Evolutionary conservation across 2,797 vertebrate genomes (phyloP), one percentile per base, ranked within the genome.

Genomic region (Xenops minutus): DNA sequence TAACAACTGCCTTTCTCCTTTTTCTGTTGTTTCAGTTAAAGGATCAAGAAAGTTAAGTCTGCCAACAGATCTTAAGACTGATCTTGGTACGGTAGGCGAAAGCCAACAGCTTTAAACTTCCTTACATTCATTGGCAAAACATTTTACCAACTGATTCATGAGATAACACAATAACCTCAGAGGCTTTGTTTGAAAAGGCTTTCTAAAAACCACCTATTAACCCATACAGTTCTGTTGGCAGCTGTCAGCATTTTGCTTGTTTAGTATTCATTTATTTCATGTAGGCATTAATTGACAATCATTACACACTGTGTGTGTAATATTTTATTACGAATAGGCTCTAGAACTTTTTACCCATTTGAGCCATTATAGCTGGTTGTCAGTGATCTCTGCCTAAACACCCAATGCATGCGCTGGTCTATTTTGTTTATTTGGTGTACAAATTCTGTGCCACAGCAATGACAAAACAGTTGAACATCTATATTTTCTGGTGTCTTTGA

Each of bases 11-110:
- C 97, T 98, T 98, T 98, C 98, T 98, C 98, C 97, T 98, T 98
- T 99, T 99, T 99, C 98, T 99, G 99, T 99, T 99, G 98, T 99
- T 99, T 98, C 99, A 99, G 99, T 99, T 98, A 99, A 99, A 99
- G 99, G 99, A 98, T 99, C 99, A 98, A 99, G 99, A 99, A 99
- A 99, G 98, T 99, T 99, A 99, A 99, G 99, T 99, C 99, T 99
- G 99, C 99, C 99, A 98, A 99, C 99, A 99, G 99, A 99, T 99
- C 99, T 99, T 99, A 99, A 99, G 98, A 98, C 99, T 99, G 98
- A 99, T 99, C 99, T 99, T 99, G 99, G 99, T 99, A 99, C 98
- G 98, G 99, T 99, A 99, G 99, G 99, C 98, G 92, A 99, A 99
- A 99, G 99, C 99, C 98, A 98, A 98, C 98, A 99, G 98, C 98